Evolutionary conservation across 1,140 invertebrate species (phyloP).

Genomic region (Drosophila sp.): DNA sequence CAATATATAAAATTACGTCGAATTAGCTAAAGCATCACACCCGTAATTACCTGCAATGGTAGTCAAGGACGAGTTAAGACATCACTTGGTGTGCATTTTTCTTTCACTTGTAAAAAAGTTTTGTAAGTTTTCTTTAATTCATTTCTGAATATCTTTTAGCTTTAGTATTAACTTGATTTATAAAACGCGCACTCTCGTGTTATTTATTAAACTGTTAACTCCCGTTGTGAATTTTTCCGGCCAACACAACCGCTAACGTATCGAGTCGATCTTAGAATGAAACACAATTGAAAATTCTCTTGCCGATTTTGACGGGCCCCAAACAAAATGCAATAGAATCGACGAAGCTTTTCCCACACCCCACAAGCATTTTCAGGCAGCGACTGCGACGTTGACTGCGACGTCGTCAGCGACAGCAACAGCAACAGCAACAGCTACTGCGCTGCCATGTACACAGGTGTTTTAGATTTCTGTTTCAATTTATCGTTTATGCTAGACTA

Average conservation of each 20-base stretch:
- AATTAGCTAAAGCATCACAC: constrained; percentile 59
- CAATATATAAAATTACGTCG: constrained; percentile 49
- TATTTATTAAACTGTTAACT: not conserved
- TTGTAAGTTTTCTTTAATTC: not conserved
- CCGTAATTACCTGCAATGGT: constrained; percentile 65
- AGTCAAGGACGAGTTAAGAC: constrained; percentile 51
- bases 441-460: constrained; percentile 75
- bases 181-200: constrained; percentile 7
- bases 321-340: constrained; percentile 51
- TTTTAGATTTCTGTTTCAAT: constrained; percentile 69
- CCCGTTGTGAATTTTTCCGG: constrained; percentile 21
- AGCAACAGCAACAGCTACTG: constrained; percentile 43
- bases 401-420: constrained; percentile 44
- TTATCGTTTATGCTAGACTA: constrained; percentile 63
- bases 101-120: not conserved
- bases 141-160: constrained; percentile 6
- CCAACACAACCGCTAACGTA: constrained; percentile 60
- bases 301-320: constrained; percentile 51
- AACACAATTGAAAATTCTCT: constrained; percentile 62
- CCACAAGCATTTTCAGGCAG: constrained; percentile 5
- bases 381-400: constrained; percentile 21
- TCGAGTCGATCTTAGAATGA: constrained; percentile 77
- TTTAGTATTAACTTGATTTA: not conserved
- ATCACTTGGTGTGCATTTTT: constrained; percentile 33
- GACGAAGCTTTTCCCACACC: constrained; percentile 61